Evolutionary conservation across 2,113 vertebrate genomes (phyloP).

Genomic region (Silurus meridionalis): DNA sequence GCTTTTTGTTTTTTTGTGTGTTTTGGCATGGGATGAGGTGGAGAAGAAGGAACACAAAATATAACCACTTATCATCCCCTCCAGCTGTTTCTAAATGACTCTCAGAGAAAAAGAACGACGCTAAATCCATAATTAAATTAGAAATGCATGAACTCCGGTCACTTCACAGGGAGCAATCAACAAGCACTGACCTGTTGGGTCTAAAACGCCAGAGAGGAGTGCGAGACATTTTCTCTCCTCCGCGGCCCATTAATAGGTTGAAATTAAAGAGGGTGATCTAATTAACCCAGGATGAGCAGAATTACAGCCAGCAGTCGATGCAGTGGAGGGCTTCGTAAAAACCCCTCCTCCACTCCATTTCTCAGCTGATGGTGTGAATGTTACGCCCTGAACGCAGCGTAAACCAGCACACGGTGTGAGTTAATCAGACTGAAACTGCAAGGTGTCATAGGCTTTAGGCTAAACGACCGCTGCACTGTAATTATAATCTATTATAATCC

Average conservation of each 20-base stretch:
- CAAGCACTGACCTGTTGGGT: slow-evolving; percentile 41
- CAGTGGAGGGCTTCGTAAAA: not conserved
- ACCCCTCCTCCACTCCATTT: not conserved
- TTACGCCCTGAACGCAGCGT: not conserved
- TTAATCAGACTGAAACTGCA: not conserved
- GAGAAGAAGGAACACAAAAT: not conserved
- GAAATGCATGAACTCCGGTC: slow-evolving; percentile 31
- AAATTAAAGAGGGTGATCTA: slow-evolving; percentile 44
- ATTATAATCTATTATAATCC: not conserved
- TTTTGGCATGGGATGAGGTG: not conserved
- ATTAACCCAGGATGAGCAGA: slow-evolving; percentile 37
- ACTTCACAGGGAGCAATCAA: slow-evolving; percentile 30
- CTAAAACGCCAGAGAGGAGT: not conserved
- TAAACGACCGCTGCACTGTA: not conserved
- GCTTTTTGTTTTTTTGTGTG: not conserved
- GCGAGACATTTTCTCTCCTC: not conserved
- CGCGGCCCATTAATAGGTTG: slow-evolving; percentile 29
- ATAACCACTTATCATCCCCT: not conserved
- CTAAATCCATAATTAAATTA: slow-evolving; percentile 45
- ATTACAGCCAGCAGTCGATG: slow-evolving; percentile 25
- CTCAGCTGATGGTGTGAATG: not conserved
- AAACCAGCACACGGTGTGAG: not conserved
- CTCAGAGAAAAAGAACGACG: slow-evolving; percentile 40
- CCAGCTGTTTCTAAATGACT: slow-evolving; percentile 40
- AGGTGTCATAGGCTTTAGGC: not conserved